Evolutionary conservation across 2,888 invertebrate genomes (phyloP).

Genomic region (Pyrgus malvae): DNA sequence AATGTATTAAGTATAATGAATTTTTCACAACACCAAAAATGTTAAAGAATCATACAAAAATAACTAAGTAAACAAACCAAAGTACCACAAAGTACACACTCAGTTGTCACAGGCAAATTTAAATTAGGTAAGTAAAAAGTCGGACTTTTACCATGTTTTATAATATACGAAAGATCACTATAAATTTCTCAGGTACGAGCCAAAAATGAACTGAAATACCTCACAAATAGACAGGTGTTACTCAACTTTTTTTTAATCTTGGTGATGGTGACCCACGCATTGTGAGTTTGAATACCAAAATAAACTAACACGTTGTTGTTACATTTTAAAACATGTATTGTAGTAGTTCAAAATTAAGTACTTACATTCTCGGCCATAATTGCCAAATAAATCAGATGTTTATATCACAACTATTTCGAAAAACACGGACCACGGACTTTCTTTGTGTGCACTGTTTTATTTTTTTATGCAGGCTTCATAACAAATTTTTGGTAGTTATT

Average conservation of each 20-base stretch:
- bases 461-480: background rate
- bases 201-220: slow-evolving; percentile 13
- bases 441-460: slow-evolving; percentile 5
- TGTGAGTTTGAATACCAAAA: background rate
- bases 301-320: too few species aligned
- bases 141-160: slow-evolving; percentile 4
- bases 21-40: too few species aligned
- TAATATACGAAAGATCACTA: background rate
- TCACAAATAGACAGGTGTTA: background rate
- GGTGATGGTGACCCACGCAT: background rate
- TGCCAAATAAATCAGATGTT: slow-evolving; percentile 18
- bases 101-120: background rate
- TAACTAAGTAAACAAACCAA: too few species aligned
- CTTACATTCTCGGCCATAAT: slow-evolving; percentile 61
- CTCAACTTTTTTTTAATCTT: background rate
- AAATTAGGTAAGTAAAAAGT: background rate
- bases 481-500: too few species aligned
- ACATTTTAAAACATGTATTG: background rate
- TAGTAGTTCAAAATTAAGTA: slow-evolving; percentile 13
- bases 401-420: background rate
- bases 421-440: background rate
- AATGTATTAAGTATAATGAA: too few species aligned
- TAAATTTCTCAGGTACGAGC: slow-evolving; percentile 8
- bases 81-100: background rate
- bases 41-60: too few species aligned